Evolutionary conservation across 2,797 vertebrate species (phyloP).

Genomic region (Gila robusta): DNA sequence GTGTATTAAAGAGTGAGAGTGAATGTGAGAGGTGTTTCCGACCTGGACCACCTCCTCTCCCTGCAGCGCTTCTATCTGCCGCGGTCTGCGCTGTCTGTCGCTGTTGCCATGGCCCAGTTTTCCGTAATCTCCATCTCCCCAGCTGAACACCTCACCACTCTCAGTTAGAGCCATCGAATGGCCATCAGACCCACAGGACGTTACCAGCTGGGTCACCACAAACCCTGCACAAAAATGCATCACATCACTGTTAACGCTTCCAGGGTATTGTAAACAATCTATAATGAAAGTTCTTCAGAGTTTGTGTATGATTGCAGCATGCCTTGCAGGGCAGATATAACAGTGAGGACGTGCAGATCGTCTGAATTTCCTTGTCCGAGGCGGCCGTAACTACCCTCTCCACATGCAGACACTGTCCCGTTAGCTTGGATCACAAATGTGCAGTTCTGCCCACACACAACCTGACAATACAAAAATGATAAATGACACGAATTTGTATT

Average conservation of each 20-base stretch:
- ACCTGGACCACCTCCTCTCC: slow-evolving; percentile 85
- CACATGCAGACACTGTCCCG: slow-evolving; percentile 83
- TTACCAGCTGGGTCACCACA: slow-evolving; percentile 83
- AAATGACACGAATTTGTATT: neutral
- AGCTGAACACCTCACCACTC: slow-evolving; percentile 86
- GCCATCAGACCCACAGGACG: slow-evolving; percentile 84
- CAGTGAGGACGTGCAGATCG: slow-evolving; percentile 93
- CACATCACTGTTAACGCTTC: neutral
- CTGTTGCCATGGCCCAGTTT: slow-evolving; percentile 86
- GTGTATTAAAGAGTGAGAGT: neutral
- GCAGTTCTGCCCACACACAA: slow-evolving; percentile 86
- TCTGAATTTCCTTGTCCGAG: slow-evolving; percentile 88
- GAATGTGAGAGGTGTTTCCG: slow-evolving; percentile 30
- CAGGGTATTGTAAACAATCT: neutral
- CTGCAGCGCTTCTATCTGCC: slow-evolving; percentile 84
- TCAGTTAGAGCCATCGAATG: slow-evolving; percentile 86
- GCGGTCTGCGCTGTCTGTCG: slow-evolving; percentile 83
- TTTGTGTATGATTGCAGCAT: neutral
- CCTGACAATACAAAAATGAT: slow-evolving; percentile 82
- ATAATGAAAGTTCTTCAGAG: neutral
- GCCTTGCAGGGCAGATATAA: slow-evolving; percentile 98
- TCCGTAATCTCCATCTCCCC: slow-evolving; percentile 87
- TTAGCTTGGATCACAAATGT: slow-evolving; percentile 84
- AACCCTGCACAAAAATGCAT: slow-evolving; percentile 72
- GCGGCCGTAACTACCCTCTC: slow-evolving; percentile 85